Base-by-base conservation (phyloP, 2,888 invertebrate genomes). In the Fissipunctia ypsillon region DNA sequence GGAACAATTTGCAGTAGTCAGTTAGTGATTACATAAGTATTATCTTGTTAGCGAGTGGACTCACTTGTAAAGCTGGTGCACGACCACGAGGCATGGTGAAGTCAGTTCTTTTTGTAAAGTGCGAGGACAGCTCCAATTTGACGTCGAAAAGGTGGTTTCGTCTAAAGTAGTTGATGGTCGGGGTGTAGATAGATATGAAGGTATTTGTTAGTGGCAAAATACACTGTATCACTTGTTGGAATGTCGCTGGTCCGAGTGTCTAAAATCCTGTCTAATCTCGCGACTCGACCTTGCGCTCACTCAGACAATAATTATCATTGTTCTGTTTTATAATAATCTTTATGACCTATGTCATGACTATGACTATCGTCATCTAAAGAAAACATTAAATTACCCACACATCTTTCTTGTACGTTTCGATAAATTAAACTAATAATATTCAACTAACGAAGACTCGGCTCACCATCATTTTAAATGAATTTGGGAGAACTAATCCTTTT, bases 201-300 rank as follows among this genome's bases (percentile, higher is more conserved):
- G 50, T 38, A 25, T 56, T 48, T 22, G n/a, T n/a, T n/a, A n/a
- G 31, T 52, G 50, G n/a, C 28, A 12, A 41, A 50, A 22, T 50
- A 56, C 4, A 31, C 43, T 12, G 48, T 10, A 31, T 25, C 22
- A 19, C 31, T 57, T 38, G 69, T 48, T 35, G 54, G n/a, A 56
- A 56, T 54, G 60, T 68, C 41, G 57, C 50, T 65, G 25, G 38
- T 57, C 48, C 16, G 10, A 31, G 16, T 48, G 50, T 64, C 50
- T 31, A 54, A 22, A 54, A 16, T 64, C 48, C 57, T 56, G 59
- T 52, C 35, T 73, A 14, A 57, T 77, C 57, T 75, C 43, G 61
- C 38, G 22, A 28, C 41, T 28, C 78, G 50, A 61, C 71, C 72
- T 76, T 52, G 35, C 41, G 28, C 25, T 56, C 65, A 48, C 60